Evolutionary conservation across 2,888 invertebrate genomes (phyloP), one percentile per base, ranked within the genome.

Genomic region (Trissonchulus latispiculum): DNA sequence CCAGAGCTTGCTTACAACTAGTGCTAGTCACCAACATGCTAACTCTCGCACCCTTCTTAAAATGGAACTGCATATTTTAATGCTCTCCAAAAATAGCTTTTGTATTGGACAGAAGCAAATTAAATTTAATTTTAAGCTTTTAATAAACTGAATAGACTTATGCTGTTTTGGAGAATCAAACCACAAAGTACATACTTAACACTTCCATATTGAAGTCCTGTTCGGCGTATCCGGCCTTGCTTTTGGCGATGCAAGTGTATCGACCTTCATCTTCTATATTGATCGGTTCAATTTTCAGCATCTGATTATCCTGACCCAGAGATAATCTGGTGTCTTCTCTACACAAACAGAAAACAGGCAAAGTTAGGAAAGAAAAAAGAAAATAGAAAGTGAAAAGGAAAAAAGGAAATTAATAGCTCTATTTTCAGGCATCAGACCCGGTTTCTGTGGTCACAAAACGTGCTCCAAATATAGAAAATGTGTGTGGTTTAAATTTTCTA

Each of bases 161-260:
- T 23, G 28, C 59, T 23, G 59, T 28, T 23, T 23, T 59, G 23
- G 59, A 59, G 28, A 59, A 23, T 23, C 59, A 59, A 59, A 59
- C 3, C 31, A 23, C n/a, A 2, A 33, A 72, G 23, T 1, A 70
- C 83, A 81, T 80, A 89, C 89, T 87, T 73, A 88, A 81, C 0
- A 89, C 87, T 72, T 86, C 85, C 1, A 90, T 78, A 64, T 83
- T 82, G 76, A 88, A 87, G 62, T 85, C 84, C 75, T 86, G 86
- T 2, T 84, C 81, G 18, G 80, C 83, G 32, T 84, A 85, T 1
- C 89, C 88, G 79, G 86, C 87, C 66, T 84, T 80, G 79, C 89
- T 89, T 67, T 80, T 82, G 0, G 87, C 88, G 3, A 84, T 78
- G 78, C 89, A 89, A 1, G 84, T 85, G 78, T 88, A 89, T 37